Conservation (phyloP, 2,113 vertebrate genomes). For the Mesitornis unicolor region DNA sequence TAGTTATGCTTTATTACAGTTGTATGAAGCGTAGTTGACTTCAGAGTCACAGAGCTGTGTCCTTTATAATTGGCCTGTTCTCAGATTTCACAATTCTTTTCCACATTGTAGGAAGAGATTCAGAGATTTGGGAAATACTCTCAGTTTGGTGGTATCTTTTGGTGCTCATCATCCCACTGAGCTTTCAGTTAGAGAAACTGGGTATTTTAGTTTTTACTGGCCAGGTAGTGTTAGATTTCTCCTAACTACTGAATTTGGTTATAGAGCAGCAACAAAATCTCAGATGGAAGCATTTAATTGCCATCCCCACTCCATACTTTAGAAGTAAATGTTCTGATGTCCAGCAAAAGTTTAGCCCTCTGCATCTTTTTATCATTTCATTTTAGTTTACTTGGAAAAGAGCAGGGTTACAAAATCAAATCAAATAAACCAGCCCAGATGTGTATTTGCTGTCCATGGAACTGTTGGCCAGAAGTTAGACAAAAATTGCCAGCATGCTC, state of each 20-base stretch:
- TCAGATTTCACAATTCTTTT: background rate
- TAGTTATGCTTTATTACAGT: background rate
- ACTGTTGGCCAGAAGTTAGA: background rate
- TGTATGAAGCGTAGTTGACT: background rate
- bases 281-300: background rate
- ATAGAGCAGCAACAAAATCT: background rate
- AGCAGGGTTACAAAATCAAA: background rate
- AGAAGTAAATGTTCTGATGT: background rate
- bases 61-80: background rate
- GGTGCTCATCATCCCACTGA: background rate
- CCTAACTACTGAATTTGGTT: background rate
- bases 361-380: background rate
- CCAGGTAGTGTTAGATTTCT: background rate
- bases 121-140: background rate
- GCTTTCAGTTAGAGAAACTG: background rate
- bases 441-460: background rate
- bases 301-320: background rate
- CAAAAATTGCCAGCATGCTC: background rate
- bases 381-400: background rate
- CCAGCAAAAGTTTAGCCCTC: background rate
- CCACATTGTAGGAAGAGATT: background rate
- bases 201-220: background rate
- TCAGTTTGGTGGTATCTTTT: background rate
- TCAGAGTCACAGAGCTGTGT: background rate
- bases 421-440: background rate